Conservation (phyloP, 2,113 vertebrate species). For the Psilopsiagon aurifrons region DNA sequence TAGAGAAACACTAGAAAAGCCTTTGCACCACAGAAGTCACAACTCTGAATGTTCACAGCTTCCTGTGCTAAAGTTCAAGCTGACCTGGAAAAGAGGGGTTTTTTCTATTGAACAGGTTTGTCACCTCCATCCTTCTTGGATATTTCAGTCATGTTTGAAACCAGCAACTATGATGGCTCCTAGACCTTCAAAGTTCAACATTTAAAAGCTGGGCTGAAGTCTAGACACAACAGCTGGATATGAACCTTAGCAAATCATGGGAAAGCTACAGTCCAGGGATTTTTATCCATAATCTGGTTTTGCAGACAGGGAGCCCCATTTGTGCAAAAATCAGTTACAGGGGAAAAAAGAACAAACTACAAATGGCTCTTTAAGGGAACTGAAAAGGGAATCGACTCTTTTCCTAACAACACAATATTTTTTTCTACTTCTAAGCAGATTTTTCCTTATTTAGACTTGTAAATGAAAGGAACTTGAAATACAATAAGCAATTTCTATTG, state of each 20-base stretch:
- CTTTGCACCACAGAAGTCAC: neutral
- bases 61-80: neutral
- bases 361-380: neutral
- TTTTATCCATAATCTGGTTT: neutral
- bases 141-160: neutral
- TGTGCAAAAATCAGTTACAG: neutral
- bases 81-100: neutral
- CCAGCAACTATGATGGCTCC: neutral
- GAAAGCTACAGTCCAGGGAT: neutral
- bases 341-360: neutral
- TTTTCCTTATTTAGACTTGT: neutral
- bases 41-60: neutral
- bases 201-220: neutral
- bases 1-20: neutral
- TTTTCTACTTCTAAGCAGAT: neutral
- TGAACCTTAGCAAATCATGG: neutral
- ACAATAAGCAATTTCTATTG: rapidly evolving
- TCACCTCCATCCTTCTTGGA: rapidly evolving
- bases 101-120: neutral
- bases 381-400: neutral
- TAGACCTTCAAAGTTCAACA: neutral
- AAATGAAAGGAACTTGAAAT: neutral
- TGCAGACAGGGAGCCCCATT: neutral
- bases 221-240: rapidly evolving
- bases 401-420: neutral